Evolutionary conservation across 35 echinoderm and acorn worm genomes (phyloP).

Genomic region (Ptychodera flava): DNA sequence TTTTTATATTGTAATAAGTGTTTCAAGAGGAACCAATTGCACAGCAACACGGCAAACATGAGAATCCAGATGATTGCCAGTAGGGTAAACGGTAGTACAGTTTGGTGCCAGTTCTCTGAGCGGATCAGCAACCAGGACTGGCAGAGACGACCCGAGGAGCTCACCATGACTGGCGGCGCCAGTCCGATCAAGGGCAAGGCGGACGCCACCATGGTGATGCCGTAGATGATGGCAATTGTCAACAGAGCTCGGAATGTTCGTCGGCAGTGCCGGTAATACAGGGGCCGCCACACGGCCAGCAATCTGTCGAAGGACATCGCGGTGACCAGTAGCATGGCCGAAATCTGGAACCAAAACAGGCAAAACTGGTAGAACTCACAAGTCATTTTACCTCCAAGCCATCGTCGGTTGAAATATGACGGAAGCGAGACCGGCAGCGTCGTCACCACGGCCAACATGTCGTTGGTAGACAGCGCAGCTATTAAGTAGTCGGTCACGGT

Average conservation of each 20-base stretch:
- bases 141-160: conserved; percentile 39
- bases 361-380: conserved; percentile 89
- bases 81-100: conserved; percentile 56
- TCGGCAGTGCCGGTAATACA: conserved; percentile 75
- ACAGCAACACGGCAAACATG: conserved; percentile 63
- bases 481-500: conserved; percentile 80
- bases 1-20: conserved; percentile 55
- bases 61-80: conserved; percentile 61
- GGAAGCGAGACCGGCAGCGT: conserved; percentile 87
- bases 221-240: conserved; percentile 56
- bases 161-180: conserved; percentile 52
- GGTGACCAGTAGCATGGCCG: conserved; percentile 73
- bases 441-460: conserved; percentile 71
- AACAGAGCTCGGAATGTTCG: conserved; percentile 31
- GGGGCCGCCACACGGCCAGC: conserved; percentile 56
- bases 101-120: conserved; percentile 59
- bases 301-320: conserved; percentile 82
- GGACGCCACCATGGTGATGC: conserved; percentile 55
- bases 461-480: conserved; percentile 59
- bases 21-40: conserved; percentile 60
- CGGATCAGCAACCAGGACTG: conserved; percentile 69
- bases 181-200: conserved; percentile 71
- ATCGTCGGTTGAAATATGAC: conserved; percentile 42
- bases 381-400: conserved; percentile 62
- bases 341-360: conserved; percentile 77